Evolutionary conservation across 2,797 vertebrate species (phyloP).

Genomic region (Rhinella marina): DNA sequence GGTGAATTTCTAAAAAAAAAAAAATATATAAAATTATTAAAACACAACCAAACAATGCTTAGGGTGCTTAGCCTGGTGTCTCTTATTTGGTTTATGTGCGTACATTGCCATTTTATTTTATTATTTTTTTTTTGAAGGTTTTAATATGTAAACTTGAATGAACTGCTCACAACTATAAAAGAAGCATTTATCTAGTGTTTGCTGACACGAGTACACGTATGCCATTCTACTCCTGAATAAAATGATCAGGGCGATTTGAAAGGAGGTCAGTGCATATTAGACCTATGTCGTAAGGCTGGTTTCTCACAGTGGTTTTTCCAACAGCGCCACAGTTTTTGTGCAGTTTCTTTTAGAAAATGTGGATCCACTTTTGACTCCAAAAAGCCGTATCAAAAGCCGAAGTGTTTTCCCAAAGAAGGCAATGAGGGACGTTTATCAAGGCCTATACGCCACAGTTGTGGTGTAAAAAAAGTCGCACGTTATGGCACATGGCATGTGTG

Average conservation of each 20-base stretch:
- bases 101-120: not conserved
- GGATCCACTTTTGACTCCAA: too few species aligned
- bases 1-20: conserved; percentile 4
- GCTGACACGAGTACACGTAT: not conserved
- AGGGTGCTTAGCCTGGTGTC: not conserved
- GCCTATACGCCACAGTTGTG: too few species aligned
- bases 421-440: too few species aligned
- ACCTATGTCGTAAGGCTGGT: not conserved
- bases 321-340: too few species aligned
- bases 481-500: too few species aligned
- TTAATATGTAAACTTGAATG: conserved; percentile 26
- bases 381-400: too few species aligned
- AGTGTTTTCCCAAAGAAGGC: too few species aligned
- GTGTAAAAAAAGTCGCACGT: too few species aligned
- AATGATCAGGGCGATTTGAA: not conserved
- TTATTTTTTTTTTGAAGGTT: not conserved
- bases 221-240: conserved; percentile 1
- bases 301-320: too few species aligned
- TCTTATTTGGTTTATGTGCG: not conserved
- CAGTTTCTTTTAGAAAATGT: too few species aligned
- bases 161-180: not conserved
- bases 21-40: conserved; percentile 21
- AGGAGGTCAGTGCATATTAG: not conserved
- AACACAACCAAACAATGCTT: conserved; percentile 43
- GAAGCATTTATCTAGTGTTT: not conserved